phyloP scores from a whole-genome alignment of 2,888 invertebrate genomes.

The Ligdia adustata region DNA sequence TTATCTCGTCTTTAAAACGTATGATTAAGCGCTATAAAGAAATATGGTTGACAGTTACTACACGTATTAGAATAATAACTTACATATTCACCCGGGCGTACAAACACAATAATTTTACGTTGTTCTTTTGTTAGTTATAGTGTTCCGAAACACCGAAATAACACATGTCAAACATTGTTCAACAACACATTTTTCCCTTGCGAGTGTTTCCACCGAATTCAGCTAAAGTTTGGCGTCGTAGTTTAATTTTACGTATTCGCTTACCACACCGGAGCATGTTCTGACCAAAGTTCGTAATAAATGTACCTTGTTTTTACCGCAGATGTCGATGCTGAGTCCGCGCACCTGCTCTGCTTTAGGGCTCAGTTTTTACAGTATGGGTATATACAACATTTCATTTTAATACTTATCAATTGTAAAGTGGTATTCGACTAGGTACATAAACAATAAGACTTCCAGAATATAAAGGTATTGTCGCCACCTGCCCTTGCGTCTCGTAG shows the following conservation, averaged over 20 bases:
- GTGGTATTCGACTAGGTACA: too few relatives aligned
- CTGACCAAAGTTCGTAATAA: conserved; percentile 51
- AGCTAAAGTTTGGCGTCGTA: conserved; percentile 45
- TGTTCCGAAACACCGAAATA: conserved; percentile 11
- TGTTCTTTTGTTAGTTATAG: conserved; percentile 12
- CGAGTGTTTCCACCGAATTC: conserved; percentile 31
- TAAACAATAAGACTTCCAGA: too few relatives aligned
- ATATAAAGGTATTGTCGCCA: too few relatives aligned
- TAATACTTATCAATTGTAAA: too few relatives aligned
- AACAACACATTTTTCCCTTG: conserved; percentile 28
- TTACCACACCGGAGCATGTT: conserved; percentile 43
- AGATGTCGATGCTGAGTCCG: conserved; percentile 50
- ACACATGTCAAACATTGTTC: conserved; percentile 20
- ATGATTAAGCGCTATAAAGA: too few relatives aligned
- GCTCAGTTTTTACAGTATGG: conserved; percentile 7
- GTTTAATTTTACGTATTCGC: conserved; percentile 54
- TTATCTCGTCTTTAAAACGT: too few relatives aligned
- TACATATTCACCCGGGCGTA: too few relatives aligned
- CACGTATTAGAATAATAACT: too few relatives aligned
- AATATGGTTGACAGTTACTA: too few relatives aligned
- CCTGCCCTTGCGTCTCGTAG: too few relatives aligned
- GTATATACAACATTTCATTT: too few relatives aligned
- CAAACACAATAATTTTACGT: conserved; percentile 1
- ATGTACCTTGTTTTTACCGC: conserved; percentile 50
- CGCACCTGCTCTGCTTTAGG: conserved; percentile 45